phyloP scores from a whole-genome alignment of 1,140 invertebrate genomes.

The Onthophagus taurus region DNA sequence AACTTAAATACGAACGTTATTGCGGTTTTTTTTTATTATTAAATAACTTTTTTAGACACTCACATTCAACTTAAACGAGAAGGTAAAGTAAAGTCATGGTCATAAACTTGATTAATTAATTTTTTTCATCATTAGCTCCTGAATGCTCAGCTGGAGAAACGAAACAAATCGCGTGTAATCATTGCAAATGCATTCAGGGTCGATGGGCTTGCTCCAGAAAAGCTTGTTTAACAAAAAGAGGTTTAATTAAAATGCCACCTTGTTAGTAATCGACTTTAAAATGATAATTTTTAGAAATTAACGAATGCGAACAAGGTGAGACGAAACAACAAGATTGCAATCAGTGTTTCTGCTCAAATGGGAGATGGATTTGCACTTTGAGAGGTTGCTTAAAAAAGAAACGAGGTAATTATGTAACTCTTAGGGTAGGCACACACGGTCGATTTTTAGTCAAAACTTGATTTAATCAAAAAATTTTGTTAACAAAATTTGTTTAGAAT shows the following conservation, averaged over 20 bases:
- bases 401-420: no score
- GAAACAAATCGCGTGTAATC: not conserved
- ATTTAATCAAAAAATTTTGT: no score
- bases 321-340: not conserved
- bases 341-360: not conserved
- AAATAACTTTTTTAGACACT: not conserved
- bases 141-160: not conserved
- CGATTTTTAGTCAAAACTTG: no score
- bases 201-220: not conserved
- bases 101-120: not conserved
- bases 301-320: not conserved
- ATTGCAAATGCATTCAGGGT: not conserved
- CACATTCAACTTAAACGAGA: not conserved
- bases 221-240: not conserved
- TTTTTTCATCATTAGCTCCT: not conserved
- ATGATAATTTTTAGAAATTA: no score
- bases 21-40: not conserved
- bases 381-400: no score
- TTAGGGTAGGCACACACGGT: no score
- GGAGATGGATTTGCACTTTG: not conserved
- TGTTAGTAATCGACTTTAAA: not conserved
- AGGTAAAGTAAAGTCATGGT: not conserved
- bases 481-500: no score
- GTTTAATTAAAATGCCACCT: no score
- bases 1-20: no score